phyloP scores from a whole-genome alignment of 2,888 invertebrate genomes.

The Stenurella melanura region DNA sequence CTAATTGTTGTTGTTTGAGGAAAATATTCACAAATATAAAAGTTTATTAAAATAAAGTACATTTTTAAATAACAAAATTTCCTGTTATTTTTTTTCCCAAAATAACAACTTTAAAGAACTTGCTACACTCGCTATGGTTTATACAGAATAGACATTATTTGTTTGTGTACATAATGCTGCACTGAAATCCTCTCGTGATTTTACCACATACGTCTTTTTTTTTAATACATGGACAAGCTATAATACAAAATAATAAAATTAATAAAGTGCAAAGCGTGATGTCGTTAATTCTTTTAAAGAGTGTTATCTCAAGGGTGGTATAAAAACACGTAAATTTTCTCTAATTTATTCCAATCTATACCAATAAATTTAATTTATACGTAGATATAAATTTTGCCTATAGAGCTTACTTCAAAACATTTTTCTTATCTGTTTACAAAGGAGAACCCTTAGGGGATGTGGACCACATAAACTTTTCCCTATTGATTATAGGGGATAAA shows the following conservation, averaged over 20 bases:
- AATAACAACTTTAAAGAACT: no score
- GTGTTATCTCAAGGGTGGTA: not conserved
- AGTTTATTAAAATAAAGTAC: no score
- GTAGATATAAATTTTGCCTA: conserved; percentile 36
- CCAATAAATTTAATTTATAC: conserved; percentile 35
- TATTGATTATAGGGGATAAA: conserved; percentile 30
- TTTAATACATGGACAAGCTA: no score
- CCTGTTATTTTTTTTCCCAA: no score
- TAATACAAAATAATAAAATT: not conserved
- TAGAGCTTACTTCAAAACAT: conserved; percentile 33
- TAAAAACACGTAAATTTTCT: conserved; percentile 9
- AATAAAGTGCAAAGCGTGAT: not conserved
- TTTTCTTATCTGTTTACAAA: conserved; percentile 41
- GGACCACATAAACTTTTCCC: conserved; percentile 30
- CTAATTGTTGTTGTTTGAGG: no score
- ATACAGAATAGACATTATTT: no score
- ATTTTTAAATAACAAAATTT: no score
- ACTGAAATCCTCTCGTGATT: no score
- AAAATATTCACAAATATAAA: no score
- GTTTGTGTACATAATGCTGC: no score
- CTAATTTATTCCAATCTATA: conserved; percentile 36
- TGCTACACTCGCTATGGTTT: no score
- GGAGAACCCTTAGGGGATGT: conserved; percentile 24
- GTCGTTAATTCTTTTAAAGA: not conserved
- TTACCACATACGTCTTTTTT: no score